phyloP scores from a whole-genome alignment of 2,797 vertebrate species.

The Eurystomus glaucurus region DNA sequence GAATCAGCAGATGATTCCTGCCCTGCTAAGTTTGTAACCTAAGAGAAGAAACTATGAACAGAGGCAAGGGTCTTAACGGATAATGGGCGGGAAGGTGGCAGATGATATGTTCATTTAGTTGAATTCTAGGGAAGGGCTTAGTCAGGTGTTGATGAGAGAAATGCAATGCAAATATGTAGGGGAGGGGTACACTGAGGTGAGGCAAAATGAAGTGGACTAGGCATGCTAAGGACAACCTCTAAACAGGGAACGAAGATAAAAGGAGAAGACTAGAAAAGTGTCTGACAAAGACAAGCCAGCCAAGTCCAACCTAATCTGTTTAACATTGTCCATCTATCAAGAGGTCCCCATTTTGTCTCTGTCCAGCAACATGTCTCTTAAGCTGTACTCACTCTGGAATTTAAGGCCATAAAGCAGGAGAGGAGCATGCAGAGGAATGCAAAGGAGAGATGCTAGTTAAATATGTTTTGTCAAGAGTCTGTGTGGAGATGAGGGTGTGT shows the following conservation, averaged over 20 bases:
- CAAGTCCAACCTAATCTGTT: background rate
- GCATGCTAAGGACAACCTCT: background rate
- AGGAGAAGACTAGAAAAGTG: background rate
- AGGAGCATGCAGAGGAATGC: background rate
- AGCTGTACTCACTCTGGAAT: background rate
- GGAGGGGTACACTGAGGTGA: background rate
- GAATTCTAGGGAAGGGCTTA: background rate
- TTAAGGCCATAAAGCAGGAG: background rate
- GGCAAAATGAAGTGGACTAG: background rate
- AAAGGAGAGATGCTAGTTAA: background rate
- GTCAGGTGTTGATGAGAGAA: background rate
- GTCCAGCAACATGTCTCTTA: rapidly evolving
- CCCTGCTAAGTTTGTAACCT: background rate
- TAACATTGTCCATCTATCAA: background rate
- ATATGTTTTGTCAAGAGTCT: background rate
- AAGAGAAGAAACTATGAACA: background rate
- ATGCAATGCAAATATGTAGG: background rate
- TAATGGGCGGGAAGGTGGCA: background rate
- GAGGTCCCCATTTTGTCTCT: background rate
- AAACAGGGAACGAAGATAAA: background rate
- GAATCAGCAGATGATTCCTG: background rate
- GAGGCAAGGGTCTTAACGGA: background rate
- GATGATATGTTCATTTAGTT: background rate
- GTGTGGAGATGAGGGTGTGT: background rate
- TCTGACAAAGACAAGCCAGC: background rate